A percentile compares a stretch with the other conserved stretches of the same genome.
These are phyloP conservation scores for Delphinus delphis DNA, from an alignment of 2,113 vertebrate genomes.

Conservation along the genomic window DNA sequence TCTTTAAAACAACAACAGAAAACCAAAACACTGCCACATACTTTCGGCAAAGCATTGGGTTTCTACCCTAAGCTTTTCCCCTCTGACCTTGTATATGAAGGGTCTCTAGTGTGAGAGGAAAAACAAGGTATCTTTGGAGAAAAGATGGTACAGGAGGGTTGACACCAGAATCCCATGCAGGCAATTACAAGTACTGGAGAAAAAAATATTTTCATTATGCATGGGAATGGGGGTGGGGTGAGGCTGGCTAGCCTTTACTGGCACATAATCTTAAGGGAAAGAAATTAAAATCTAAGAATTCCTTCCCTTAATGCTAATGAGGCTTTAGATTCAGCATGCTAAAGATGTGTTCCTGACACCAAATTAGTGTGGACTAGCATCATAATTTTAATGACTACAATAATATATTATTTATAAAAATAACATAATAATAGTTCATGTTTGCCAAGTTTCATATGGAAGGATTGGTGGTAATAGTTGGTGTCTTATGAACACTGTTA, in stretches of 20 bases:
- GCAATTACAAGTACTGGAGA: constrained; percentile 72
- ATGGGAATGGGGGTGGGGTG: constrained; percentile 40
- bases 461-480: constrained; percentile 4
- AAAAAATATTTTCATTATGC: constrained; percentile 69
- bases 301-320: constrained; percentile 8
- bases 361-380: constrained; percentile 15
- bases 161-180: constrained; percentile 75
- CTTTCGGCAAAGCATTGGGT: constrained; percentile 74
- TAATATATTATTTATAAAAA: neutral
- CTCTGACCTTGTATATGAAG: constrained; percentile 74
- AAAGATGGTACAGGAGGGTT: constrained; percentile 56
- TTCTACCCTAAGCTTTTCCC: constrained; percentile 42
- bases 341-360: constrained; percentile 47
- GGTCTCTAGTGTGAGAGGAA: constrained; percentile 67
- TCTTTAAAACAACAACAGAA: neutral
- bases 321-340: neutral
- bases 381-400: constrained; percentile 6
- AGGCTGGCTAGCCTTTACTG: constrained; percentile 39
- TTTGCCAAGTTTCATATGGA: constrained; percentile 47
- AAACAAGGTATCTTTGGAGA: constrained; percentile 83
- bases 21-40: constrained; percentile 58
- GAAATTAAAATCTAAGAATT: neutral
- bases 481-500: constrained; percentile 55
- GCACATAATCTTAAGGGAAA: constrained; percentile 19
- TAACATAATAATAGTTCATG: constrained; percentile 16